These are phyloP conservation scores for Tuberolachnus salignus DNA, from an alignment of 2,888 invertebrate genomes.

Conservation along the genomic window DNA sequence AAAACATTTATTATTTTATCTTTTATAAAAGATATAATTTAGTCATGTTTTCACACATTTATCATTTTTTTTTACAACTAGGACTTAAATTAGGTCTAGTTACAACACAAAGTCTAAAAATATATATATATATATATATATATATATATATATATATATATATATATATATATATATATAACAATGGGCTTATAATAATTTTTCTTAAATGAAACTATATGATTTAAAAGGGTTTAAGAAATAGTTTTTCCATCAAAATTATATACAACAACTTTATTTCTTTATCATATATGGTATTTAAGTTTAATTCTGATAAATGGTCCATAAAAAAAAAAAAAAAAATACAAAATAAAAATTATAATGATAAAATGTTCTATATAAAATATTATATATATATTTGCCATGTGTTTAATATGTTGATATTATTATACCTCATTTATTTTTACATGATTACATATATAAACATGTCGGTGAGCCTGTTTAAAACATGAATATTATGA, in stretches of 20 bases:
- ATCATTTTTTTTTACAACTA: slow-evolving; percentile 49
- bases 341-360: slow-evolving; percentile 32
- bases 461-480: neutral
- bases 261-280: slow-evolving; percentile 41
- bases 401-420: slow-evolving; percentile 29
- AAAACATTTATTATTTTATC: slow-evolving; percentile 43
- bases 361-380: slow-evolving; percentile 43
- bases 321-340: slow-evolving; percentile 30
- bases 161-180: neutral
- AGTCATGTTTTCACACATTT: slow-evolving; percentile 49
- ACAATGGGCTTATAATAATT: slow-evolving; percentile 42
- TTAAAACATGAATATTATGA: slow-evolving; percentile 26
- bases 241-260: slow-evolving; percentile 38
- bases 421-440: slow-evolving; percentile 34
- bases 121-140: no score
- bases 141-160: no score
- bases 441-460: slow-evolving; percentile 1
- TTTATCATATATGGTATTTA: slow-evolving; percentile 3
- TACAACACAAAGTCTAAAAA: slow-evolving; percentile 54
- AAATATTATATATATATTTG: slow-evolving; percentile 33
- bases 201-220: slow-evolving; percentile 51
- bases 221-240: slow-evolving; percentile 44
- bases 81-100: slow-evolving; percentile 52
- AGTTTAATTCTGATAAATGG: slow-evolving; percentile 19
- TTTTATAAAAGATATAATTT: slow-evolving; percentile 52